A percentile compares a stretch with the other conserved stretches of the same genome.
Conservation (phyloP, 2,113 vertebrate genomes). For the Colossoma macropomum region DNA sequence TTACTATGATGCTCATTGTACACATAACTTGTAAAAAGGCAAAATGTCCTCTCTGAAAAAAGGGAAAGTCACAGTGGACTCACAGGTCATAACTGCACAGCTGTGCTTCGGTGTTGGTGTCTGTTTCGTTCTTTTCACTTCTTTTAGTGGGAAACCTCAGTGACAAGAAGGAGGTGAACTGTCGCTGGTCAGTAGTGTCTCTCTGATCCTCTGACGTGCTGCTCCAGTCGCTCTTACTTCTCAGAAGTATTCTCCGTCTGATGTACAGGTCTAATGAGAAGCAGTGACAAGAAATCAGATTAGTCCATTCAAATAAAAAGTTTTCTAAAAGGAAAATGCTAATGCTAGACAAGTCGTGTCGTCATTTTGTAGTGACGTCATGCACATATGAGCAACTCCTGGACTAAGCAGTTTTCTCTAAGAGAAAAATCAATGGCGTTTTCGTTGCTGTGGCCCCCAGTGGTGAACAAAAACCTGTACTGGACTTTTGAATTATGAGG, state of each 20-base stretch:
- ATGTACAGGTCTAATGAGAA: constrained; percentile 43
- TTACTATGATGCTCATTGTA: neutral
- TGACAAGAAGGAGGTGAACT: constrained; percentile 47
- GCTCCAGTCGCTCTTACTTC: neutral
- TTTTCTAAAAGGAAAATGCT: too few relatives aligned
- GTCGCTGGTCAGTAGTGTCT: neutral
- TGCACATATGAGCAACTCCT: too few relatives aligned
- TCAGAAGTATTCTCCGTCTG: constrained; percentile 18
- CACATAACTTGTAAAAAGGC: neutral
- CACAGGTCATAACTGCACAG: constrained; percentile 18
- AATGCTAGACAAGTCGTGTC: too few relatives aligned
- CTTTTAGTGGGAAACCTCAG: constrained; percentile 16
- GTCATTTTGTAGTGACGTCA: too few relatives aligned
- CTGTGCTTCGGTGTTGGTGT: neutral
- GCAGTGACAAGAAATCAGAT: constrained; percentile 17
- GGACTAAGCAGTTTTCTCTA: too few relatives aligned
- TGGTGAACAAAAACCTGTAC: too few relatives aligned
- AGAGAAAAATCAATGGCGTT: too few relatives aligned
- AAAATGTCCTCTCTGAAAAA: neutral
- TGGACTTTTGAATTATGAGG: too few relatives aligned
- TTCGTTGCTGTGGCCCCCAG: too few relatives aligned
- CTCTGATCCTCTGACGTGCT: neutral
- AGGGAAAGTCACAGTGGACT: constrained; percentile 5
- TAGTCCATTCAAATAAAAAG: neutral
- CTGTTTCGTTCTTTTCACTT: neutral